Conservation (phyloP, 2,888 invertebrate species). For the Elysia crispata region DNA sequence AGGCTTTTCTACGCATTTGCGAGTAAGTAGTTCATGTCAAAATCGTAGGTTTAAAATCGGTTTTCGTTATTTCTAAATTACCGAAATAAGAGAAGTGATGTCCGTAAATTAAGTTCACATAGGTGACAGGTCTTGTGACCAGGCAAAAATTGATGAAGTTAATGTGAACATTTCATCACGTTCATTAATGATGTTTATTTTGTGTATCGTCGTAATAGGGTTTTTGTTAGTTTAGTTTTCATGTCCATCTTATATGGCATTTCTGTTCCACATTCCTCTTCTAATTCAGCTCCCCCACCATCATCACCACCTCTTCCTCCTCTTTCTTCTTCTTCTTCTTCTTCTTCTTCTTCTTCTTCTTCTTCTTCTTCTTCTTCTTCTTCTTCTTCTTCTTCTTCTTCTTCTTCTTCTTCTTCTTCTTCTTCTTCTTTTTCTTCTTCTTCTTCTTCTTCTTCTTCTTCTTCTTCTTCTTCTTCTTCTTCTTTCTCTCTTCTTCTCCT, state of each 20-base stretch:
- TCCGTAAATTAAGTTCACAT: too few species aligned
- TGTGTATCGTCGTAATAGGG: neutral
- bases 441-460: slow-evolving; percentile 25
- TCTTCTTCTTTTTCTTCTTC: slow-evolving; percentile 12
- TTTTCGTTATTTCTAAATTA: too few species aligned
- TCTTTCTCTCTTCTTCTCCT: neutral
- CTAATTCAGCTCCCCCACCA: slow-evolving; percentile 6
- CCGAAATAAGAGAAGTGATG: too few species aligned
- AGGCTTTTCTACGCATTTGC: too few species aligned
- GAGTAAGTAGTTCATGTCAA: too few species aligned
- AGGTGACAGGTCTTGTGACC: too few species aligned
- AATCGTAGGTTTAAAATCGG: too few species aligned
- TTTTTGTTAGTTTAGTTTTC: neutral
- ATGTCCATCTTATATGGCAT: neutral
- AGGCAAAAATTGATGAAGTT: too few species aligned
- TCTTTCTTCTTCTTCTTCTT: slow-evolving; percentile 24
- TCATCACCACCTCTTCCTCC: slow-evolving; percentile 19
- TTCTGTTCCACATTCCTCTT: neutral
- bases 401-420: slow-evolving; percentile 16
- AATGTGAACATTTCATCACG: too few species aligned
- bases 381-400: neutral
- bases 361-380: slow-evolving; percentile 16
- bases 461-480: neutral
- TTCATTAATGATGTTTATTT: neutral
- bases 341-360: slow-evolving; percentile 28